These are phyloP conservation scores for Chelonia mydas DNA, from an alignment of 2,797 vertebrate species.

Conservation along the genomic window DNA sequence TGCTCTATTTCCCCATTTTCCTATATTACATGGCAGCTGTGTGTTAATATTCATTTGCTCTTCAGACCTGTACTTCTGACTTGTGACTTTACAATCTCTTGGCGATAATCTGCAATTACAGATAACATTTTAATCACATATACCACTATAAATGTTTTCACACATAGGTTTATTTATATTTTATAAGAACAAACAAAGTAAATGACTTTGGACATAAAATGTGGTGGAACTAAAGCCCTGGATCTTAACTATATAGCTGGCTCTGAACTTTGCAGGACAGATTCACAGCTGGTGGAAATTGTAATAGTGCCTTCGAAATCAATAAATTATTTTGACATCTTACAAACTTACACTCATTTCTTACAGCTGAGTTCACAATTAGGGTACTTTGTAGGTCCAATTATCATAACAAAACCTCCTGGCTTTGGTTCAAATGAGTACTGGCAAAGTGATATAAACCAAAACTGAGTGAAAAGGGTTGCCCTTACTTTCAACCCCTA, in stretches of 20 bases:
- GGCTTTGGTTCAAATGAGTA: no score
- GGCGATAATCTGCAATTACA: neutral
- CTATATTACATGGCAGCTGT: rapidly evolving
- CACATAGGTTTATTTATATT: neutral
- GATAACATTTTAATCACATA: neutral
- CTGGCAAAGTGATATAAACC: no score
- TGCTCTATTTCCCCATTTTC: neutral
- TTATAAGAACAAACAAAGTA: no score
- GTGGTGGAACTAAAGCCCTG: neutral
- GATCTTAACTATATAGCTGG: neutral
- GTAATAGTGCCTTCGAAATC: rapidly evolving
- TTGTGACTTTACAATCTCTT: neutral
- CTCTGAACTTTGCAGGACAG: rapidly evolving
- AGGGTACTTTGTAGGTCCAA: no score
- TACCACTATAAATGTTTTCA: neutral
- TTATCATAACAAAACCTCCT: no score
- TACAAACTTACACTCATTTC: no score
- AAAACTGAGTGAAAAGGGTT: no score
- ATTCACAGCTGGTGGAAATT: rapidly evolving
- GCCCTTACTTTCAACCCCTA: neutral
- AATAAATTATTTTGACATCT: no score
- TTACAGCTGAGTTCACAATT: no score
- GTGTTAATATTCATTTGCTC: neutral
- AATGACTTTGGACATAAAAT: neutral
- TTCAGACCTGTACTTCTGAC: rapidly evolving